Conservation (phyloP, 2,888 invertebrate species). For the Leucoma salicis region DNA sequence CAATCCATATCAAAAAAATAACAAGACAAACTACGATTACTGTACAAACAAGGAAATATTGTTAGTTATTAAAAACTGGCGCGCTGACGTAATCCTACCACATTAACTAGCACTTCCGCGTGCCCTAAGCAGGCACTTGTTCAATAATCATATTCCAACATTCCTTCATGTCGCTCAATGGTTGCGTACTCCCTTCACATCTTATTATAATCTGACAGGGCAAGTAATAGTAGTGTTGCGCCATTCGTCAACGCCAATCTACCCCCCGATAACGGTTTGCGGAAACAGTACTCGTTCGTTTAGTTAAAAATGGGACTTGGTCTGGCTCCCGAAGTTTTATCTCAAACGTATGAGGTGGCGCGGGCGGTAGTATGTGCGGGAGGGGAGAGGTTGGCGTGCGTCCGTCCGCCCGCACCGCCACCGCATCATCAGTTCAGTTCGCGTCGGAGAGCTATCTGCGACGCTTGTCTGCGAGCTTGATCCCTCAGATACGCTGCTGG, state of each 20-base stretch:
- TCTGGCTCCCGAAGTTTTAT: slow-evolving; percentile 77
- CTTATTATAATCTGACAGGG: slow-evolving; percentile 27
- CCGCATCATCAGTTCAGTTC: slow-evolving; percentile 77
- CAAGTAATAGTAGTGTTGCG: slow-evolving; percentile 37
- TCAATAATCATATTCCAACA: slow-evolving; percentile 40
- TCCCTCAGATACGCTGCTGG: slow-evolving; percentile 83
- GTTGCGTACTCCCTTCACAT: slow-evolving; percentile 6
- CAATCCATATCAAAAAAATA: slow-evolving; percentile 36
- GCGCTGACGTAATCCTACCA: slow-evolving; percentile 73
- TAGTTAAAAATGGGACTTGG: slow-evolving; percentile 74
- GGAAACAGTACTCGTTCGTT: slow-evolving; percentile 61
- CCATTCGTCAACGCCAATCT: slow-evolving; percentile 44
- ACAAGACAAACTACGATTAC: slow-evolving; percentile 46
- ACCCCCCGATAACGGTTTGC: slow-evolving; percentile 63
- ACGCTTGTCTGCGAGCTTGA: slow-evolving; percentile 73
- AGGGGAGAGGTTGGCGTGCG: slow-evolving; percentile 53
- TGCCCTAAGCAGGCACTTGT: slow-evolving; percentile 60
- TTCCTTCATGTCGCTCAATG: slow-evolving; percentile 17
- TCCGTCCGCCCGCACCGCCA: slow-evolving; percentile 74
- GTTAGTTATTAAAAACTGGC: slow-evolving; percentile 76
- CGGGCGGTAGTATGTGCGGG: slow-evolving; percentile 40
- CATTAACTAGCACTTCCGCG: slow-evolving; percentile 69
- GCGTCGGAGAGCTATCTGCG: slow-evolving; percentile 76
- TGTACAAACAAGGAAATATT: slow-evolving; percentile 75
- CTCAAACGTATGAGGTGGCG: slow-evolving; percentile 64